Base-by-base conservation (phyloP, 2,888 invertebrate species). In the Melanotus villosus region DNA sequence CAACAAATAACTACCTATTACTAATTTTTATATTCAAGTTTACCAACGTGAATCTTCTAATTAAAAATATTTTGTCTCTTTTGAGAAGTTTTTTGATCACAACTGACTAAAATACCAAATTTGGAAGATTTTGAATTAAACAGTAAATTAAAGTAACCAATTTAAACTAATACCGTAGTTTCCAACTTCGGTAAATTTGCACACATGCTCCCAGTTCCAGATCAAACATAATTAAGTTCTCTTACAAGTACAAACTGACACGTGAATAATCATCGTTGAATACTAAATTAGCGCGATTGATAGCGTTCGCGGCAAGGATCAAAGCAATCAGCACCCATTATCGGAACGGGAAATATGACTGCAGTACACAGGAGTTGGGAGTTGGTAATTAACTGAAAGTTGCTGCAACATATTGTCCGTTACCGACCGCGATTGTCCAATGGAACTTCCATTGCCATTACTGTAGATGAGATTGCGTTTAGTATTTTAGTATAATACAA, bases 311-410 rank as follows among this genome's bases (percentile, higher is more conserved):
- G 79, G 79, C 72, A 60, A 73, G 78, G 80, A 81, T 82, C 80
- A 81, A 81, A 81, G 80, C 78, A 82, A 82, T 82, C 81, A 82
- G 76, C 73, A 72, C 70, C 78, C 78, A 81, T 82, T 81, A 80
- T 80, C 73, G 73, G 67, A 68, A 68, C 56, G 57, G 58, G 67
- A 69, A 67, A 58, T 66, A 58, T 62, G 56, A 59, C 50, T 56
- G 52, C 71, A 65, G 65, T 69, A 70, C 70, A 72, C 73, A 62
- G 68, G 72, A 75, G 75, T 76, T 56, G 32, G 3, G 30, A 50
- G 50, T 26, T 30, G 52, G 52, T 52, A 52, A 77, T 72, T 58
- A 58, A 63, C 58, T 70, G 60, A 30, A 32, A 52, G 47, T 52
- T 52, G 65, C 45, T 62, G 66, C 67, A 60, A 32, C 52, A 32